Evolutionary conservation across 2,797 vertebrate genomes (phyloP).

Genomic region (Sphaeramia orbicularis): DNA sequence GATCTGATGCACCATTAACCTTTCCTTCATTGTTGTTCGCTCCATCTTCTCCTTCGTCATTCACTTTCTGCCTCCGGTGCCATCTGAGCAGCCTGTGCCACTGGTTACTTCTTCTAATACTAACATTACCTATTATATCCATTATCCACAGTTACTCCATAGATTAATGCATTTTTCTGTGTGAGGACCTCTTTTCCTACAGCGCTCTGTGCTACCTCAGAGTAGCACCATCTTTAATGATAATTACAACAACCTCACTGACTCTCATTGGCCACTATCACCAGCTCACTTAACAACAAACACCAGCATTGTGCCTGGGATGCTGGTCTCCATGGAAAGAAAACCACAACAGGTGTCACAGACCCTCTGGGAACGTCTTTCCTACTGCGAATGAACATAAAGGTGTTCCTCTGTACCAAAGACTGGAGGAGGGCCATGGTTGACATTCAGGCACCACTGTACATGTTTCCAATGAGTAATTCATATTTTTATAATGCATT

Average conservation of each 20-base stretch:
- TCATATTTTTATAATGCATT: too few species aligned
- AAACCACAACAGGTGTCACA: conserved; percentile 65
- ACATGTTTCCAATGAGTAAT: too few species aligned
- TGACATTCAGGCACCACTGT: too few species aligned
- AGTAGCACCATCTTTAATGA: neutral
- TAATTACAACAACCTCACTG: neutral
- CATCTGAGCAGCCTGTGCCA: conserved; percentile 76
- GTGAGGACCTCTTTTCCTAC: conserved; percentile 18
- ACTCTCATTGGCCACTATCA: conserved; percentile 29
- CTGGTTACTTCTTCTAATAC: conserved; percentile 50
- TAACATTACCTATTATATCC: conserved; percentile 46
- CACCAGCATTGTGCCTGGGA: conserved; percentile 61
- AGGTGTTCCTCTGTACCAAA: conserved; percentile 17
- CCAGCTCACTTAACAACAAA: conserved; percentile 59
- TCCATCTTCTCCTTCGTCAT: conserved; percentile 45
- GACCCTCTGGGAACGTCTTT: conserved; percentile 61
- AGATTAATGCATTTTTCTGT: too few species aligned
- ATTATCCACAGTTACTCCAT: conserved; percentile 31
- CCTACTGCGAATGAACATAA: conserved; percentile 28
- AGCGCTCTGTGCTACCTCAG: neutral
- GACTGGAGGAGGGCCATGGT: neutral
- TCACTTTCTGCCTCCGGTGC: conserved; percentile 65
- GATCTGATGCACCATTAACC: conserved; percentile 23
- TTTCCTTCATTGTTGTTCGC: conserved; percentile 56
- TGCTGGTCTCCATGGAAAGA: conserved; percentile 79